Conservation (phyloP, 2,888 invertebrate genomes). For the Drosophila suboccidentalis region DNA sequence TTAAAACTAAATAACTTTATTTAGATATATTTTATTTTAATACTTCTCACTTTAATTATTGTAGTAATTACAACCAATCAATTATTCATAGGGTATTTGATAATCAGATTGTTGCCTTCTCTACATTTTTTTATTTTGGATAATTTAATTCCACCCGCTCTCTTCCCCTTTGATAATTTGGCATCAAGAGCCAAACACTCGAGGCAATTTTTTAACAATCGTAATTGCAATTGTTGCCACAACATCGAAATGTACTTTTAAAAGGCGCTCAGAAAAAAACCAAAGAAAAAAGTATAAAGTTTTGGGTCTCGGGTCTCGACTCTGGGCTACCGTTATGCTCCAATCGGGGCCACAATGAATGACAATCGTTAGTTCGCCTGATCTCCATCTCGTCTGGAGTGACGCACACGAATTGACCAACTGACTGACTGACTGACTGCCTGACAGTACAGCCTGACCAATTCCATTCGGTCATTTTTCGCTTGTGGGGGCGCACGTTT, state of each 20-base stretch:
- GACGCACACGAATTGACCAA: conserved; percentile 73
- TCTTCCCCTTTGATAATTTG: conserved; percentile 43
- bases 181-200: conserved; percentile 36
- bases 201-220: conserved; percentile 62
- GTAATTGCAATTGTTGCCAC: conserved; percentile 72
- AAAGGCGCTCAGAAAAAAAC: conserved; percentile 57
- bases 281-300: conserved; percentile 14
- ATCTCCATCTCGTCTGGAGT: conserved; percentile 55
- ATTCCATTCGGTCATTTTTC: conserved; percentile 27
- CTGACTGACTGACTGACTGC: conserved; percentile 49
- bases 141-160: conserved; percentile 30
- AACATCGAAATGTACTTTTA: conserved; percentile 70
- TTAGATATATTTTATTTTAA: background rate
- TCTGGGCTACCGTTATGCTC: conserved; percentile 72
- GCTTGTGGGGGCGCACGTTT: conserved; percentile 59
- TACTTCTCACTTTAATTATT: background rate
- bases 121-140: conserved; percentile 5
- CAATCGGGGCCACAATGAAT: conserved; percentile 69
- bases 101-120: background rate
- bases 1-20: background rate
- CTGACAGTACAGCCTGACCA: conserved; percentile 30
- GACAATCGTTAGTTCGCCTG: conserved; percentile 59
- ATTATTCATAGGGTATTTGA: conserved; percentile 28
- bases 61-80: background rate
- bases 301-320: conserved; percentile 46